These are phyloP conservation scores for Ameiurus melas DNA, from an alignment of 2,113 vertebrate genomes.

Conservation along the genomic window DNA sequence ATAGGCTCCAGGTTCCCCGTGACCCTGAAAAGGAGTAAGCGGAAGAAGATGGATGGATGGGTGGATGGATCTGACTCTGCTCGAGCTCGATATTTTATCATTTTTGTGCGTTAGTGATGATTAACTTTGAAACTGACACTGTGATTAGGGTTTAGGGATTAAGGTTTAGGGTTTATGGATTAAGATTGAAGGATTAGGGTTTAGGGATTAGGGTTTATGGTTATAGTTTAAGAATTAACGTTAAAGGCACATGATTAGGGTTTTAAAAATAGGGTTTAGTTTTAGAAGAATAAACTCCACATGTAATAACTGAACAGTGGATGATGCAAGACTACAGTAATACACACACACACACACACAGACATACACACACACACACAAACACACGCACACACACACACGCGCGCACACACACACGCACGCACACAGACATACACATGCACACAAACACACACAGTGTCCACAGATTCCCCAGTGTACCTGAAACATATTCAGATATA, in stretches of 20 bases:
- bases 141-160: not conserved
- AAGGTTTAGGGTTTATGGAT: not conserved
- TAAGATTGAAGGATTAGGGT: not conserved
- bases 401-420: not conserved
- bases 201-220: not conserved
- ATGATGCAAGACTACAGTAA: constrained; percentile 21
- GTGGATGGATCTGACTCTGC: too few species aligned
- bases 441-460: not conserved
- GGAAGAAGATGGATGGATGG: too few species aligned
- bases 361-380: too few species aligned
- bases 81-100: too few species aligned
- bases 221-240: not conserved
- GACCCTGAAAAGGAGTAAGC: too few species aligned
- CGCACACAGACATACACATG: not conserved
- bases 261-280: not conserved
- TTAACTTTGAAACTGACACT: not conserved
- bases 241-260: not conserved
- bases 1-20: too few species aligned
- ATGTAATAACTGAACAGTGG: not conserved
- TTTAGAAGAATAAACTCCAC: not conserved
- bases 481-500: constrained; percentile 6
- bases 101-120: not conserved
- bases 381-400: too few species aligned
- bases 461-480: not conserved
- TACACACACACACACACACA: not conserved